A percentile compares a stretch with the other conserved stretches of the same genome.
phyloP scores from a whole-genome alignment of 2,113 vertebrate species.

The Smithornis capensis region DNA sequence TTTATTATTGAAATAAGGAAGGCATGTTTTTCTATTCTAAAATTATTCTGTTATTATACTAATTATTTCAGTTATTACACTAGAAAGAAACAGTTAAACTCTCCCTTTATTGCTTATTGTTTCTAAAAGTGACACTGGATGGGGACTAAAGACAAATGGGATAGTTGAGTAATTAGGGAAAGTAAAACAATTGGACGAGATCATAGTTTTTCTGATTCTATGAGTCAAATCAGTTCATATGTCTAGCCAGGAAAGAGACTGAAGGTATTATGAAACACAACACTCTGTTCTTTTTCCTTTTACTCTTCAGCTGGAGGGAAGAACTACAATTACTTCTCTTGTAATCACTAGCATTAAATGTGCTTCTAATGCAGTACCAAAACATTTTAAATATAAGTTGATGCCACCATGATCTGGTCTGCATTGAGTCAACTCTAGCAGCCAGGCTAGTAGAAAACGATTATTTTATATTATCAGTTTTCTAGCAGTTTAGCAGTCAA shows the following conservation, averaged over 20 bases:
- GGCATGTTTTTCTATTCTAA: background rate
- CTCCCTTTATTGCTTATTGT: background rate
- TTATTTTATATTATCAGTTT: background rate
- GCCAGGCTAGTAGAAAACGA: background rate
- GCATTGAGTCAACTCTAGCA: background rate
- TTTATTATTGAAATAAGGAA: background rate
- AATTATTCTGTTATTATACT: background rate
- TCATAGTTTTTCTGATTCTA: background rate
- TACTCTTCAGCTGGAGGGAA: background rate
- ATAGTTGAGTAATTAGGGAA: background rate
- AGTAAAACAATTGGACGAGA: conserved; percentile 14
- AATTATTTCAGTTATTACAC: background rate
- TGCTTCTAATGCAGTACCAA: background rate
- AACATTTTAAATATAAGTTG: background rate
- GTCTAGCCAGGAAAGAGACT: conserved; percentile 26
- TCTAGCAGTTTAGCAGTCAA: background rate
- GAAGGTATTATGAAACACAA: background rate
- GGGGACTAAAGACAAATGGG: background rate
- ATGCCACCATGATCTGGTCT: background rate
- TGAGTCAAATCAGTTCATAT: background rate
- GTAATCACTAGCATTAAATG: background rate
- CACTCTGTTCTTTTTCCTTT: background rate
- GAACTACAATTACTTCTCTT: background rate
- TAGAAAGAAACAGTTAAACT: background rate
- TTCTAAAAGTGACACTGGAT: background rate